Conservation (phyloP, 2,888 invertebrate species). For the Cerastoderma edule region DNA sequence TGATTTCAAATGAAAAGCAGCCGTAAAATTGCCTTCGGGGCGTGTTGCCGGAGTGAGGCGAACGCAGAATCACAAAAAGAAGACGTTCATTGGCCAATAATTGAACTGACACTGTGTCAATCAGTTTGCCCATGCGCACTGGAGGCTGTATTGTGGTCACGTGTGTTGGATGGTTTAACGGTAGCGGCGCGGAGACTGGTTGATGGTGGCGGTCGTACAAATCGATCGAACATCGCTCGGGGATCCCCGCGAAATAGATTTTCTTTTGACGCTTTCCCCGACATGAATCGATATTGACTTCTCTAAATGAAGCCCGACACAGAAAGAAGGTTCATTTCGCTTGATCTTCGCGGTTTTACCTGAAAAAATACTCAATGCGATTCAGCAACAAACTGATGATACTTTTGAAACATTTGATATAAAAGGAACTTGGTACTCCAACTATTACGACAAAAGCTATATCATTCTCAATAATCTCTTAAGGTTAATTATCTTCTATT, state of each 20-base stretch:
- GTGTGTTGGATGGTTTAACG: slow-evolving; percentile 10
- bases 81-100: slow-evolving; percentile 48
- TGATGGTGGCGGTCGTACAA: slow-evolving; percentile 15
- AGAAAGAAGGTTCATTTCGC: too few species aligned
- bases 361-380: too few species aligned
- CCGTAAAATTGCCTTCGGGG: slow-evolving; percentile 44
- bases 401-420: too few species aligned
- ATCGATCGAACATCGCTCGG: slow-evolving; percentile 31
- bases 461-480: too few species aligned
- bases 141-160: slow-evolving; percentile 20
- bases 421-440: too few species aligned
- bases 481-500: too few species aligned
- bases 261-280: slow-evolving; percentile 16
- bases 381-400: too few species aligned
- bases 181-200: slow-evolving; percentile 14
- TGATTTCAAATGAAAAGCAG: slow-evolving; percentile 60
- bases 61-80: slow-evolving; percentile 43
- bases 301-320: too few species aligned
- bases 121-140: slow-evolving; percentile 55
- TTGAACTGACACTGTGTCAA: slow-evolving; percentile 51
- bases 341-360: too few species aligned
- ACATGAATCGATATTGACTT: too few species aligned
- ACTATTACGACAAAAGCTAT: too few species aligned
- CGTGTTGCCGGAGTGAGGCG: slow-evolving; percentile 37
- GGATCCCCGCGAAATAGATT: slow-evolving; percentile 27